These are phyloP conservation scores for Melinopterus prodromus DNA, from an alignment of 2,888 invertebrate genomes.

Conservation along the genomic window DNA sequence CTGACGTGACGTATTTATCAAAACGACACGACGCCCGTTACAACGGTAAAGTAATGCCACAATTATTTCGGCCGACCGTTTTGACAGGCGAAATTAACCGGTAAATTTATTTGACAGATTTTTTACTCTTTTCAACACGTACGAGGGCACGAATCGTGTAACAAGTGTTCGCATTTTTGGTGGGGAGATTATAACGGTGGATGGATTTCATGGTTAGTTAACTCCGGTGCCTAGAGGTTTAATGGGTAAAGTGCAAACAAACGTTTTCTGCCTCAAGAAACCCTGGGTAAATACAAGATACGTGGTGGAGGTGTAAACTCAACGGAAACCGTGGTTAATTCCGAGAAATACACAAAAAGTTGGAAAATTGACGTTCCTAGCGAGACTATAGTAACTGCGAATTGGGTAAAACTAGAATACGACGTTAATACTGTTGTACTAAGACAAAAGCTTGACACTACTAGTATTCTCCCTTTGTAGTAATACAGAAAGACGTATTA, in stretches of 20 bases:
- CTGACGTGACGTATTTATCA: slow-evolving; percentile 4
- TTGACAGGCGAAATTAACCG: neutral
- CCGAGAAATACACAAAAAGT: too few relatives aligned
- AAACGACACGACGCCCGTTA: neutral
- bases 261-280: neutral
- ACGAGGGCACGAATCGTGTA: neutral
- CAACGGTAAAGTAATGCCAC: neutral
- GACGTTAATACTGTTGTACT: too few relatives aligned
- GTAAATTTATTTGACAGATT: neutral
- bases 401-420: too few relatives aligned
- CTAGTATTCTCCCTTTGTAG: too few relatives aligned
- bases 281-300: too few relatives aligned
- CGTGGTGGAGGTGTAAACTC: too few relatives aligned
- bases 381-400: too few relatives aligned
- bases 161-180: neutral
- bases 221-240: neutral
- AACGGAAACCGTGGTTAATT: too few relatives aligned
- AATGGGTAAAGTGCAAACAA: neutral
- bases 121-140: neutral
- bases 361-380: too few relatives aligned
- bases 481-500: too few relatives aligned
- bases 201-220: neutral
- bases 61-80: neutral
- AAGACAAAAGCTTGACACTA: too few relatives aligned
- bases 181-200: neutral